Percentiles rank a stretch among this genome's conserved stretches.
phyloP scores from a whole-genome alignment of 2,888 invertebrate species.

The Pandemis corylana region DNA sequence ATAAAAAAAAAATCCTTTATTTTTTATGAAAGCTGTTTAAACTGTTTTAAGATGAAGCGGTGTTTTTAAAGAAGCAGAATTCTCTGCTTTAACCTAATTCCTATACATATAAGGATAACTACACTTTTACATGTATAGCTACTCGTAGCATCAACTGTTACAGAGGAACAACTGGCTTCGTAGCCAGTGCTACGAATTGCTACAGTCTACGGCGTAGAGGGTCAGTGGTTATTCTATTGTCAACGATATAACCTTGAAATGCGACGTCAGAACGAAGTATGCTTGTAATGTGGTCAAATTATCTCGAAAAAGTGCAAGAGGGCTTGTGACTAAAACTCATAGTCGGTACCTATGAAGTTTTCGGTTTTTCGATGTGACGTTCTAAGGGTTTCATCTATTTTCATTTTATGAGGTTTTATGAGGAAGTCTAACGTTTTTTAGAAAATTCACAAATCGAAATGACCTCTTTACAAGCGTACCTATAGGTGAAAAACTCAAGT shows the following conservation, averaged over 20 bases:
- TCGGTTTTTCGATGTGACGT: no score
- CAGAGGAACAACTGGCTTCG: background rate
- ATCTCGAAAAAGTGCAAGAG: background rate
- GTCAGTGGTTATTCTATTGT: background rate
- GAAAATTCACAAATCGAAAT: no score
- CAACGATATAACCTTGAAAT: slow-evolving; percentile 1
- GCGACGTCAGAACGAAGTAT: background rate
- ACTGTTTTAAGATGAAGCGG: background rate
- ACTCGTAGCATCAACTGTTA: background rate
- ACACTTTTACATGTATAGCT: no score
- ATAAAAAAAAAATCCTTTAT: background rate
- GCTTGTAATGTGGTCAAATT: background rate
- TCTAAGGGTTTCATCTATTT: no score
- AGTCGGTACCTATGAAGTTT: no score
- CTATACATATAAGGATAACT: no score
- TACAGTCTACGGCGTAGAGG: slow-evolving; percentile 8
- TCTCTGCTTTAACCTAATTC: background rate
- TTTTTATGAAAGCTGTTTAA: background rate
- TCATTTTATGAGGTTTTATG: no score
- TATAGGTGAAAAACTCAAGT: background rate
- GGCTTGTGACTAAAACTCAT: background rate
- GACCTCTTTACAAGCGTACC: background rate
- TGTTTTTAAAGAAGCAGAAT: background rate
- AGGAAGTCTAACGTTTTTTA: no score
- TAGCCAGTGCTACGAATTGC: slow-evolving; percentile 7